Evolutionary conservation across 2,888 invertebrate species (phyloP).

Genomic region (Trissonchulus sp.): DNA sequence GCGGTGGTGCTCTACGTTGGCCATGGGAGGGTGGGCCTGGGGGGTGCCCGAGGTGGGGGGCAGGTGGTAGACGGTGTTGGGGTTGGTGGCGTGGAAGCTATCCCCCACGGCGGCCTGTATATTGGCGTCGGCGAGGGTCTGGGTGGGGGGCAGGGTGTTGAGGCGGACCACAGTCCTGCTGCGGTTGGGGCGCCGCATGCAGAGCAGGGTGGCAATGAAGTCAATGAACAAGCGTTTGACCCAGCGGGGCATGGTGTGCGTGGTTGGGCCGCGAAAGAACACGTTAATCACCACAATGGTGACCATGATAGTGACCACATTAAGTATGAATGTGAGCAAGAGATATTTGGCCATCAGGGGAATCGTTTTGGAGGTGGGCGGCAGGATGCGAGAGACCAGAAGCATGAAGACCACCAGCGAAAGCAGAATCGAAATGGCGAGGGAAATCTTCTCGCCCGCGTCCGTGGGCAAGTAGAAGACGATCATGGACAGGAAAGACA

Average conservation of each 20-base stretch:
- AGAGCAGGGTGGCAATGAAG: conserved; percentile 78
- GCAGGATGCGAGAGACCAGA: conserved; percentile 95
- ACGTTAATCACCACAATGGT: conserved; percentile 99
- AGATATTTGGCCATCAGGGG: conserved; percentile 79
- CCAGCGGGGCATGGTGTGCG: conserved; percentile 95
- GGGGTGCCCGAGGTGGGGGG: too few relatives aligned
- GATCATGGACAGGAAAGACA: conserved; percentile 95
- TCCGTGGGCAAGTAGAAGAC: conserved; percentile 98
- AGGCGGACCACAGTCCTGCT: not conserved
- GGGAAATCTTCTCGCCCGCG: conserved; percentile 79
- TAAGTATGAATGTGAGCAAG: conserved; percentile 98
- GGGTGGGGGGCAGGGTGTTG: not conserved
- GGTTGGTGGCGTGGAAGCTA: conserved; percentile 39
- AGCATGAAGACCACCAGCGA: conserved; percentile 98
- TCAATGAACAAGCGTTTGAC: conserved; percentile 88
- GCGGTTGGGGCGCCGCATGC: conserved; percentile 79
- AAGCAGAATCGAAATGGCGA: conserved; percentile 86
- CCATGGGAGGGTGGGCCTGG: not conserved
- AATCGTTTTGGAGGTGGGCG: conserved; percentile 93
- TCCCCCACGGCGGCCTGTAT: too few relatives aligned
- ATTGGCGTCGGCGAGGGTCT: too few relatives aligned
- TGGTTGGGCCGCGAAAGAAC: conserved; percentile 94
- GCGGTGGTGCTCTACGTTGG: conserved; percentile 9
- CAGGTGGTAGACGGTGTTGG: conserved; percentile 34
- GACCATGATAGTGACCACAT: conserved; percentile 96